Base-by-base conservation (phyloP, 2,888 invertebrate genomes). In the Coecobrya sp. region DNA sequence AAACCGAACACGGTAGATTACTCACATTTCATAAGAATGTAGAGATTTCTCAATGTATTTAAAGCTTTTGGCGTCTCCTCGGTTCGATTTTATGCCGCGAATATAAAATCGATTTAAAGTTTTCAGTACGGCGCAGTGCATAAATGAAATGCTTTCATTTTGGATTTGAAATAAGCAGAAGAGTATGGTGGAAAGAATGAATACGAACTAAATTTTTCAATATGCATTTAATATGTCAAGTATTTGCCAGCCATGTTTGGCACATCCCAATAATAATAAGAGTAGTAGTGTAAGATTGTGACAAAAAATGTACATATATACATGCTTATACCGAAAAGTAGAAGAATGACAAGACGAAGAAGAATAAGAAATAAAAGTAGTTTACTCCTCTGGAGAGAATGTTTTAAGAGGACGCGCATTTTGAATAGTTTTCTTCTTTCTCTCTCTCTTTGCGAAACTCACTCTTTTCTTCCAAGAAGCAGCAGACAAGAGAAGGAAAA, bases 351-450 rank as follows among this genome's bases (percentile, higher is more conserved):
- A 27, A 13, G 27, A 25, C 27, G 16, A n/a, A 25, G 16, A 27
- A 27, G n/a, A 25, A 36, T 1, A 82, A 30, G 30, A 62, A 42
- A 36, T 22, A 62, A 82, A 82, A 59, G 22, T 82, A 82, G 22
- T 82, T 62, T 82, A 16, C 59, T 82, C 62, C 82, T 82, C 59
- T n/a, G 25, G 82, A 82, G 82, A 82, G 82, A 62, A 82, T 82
- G 30, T 59, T 82, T 82, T 82, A n/a, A 36, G 30, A 3, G 25
- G 42, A 55, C 5, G 30, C 52, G 27, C 79, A 79, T 49, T 82
- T 82, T 82, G 82, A 82, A 82, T 62, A 62, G 42, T 36, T 62
- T 82, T 42, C 36, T 10, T 62, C 36, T n/a, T n/a, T n/a, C 1
- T 36, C 62, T 62, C 19, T 82, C 22, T 16, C 13, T 22, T 62